Evolutionary conservation across 2,113 vertebrate genomes (phyloP), one percentile per base, ranked within the genome.

Genomic region (Eretmochelys imbricata): DNA sequence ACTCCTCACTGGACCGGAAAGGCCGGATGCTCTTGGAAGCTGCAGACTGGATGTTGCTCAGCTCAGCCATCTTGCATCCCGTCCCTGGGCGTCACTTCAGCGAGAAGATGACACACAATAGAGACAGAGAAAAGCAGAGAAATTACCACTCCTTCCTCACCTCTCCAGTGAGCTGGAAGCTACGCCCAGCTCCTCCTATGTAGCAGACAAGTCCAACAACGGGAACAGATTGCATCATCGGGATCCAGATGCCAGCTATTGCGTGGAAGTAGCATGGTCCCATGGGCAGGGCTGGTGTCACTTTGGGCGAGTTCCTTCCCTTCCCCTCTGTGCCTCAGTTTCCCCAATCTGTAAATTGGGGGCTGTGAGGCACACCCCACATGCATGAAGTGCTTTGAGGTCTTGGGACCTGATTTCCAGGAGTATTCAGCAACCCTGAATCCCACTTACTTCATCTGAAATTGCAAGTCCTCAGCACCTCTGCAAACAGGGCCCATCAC

Each of bases 21-120:
- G 98, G 98, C 4, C 98, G 98, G 95, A 98, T 98, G 57, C 98
- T 99, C 97, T 98, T 99, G 94, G 98, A 98, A 3, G 98, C 98
- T 0, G 98, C 98, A 1, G 98, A 98, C 22, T 98, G 98, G 91
- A 99, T 99, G 96, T 97, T 96, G 88, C 97, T 97, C 1, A 95
- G 97, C 94, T 98, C 98, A 0, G 98, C 98, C 98, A 98, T 99
- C 54, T 82, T 81, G 82, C 62, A 51, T 62, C 2, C 4, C 7
- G 42, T 49, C 16, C 19, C 17, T 84, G 69, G 1, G 4, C 27
- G 92, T 97, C 94, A 97, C 97, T 95, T 57, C 35, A 1, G 92
- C 55, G 22, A 46, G n/a, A 38, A 65, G 51, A 82, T 10, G 46
- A n/a, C 78, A 42, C 10, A 14, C 12, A 13, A 38, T 35, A 46